Conservation (phyloP, 2,113 vertebrate genomes). For the Scalopus aquaticus region DNA sequence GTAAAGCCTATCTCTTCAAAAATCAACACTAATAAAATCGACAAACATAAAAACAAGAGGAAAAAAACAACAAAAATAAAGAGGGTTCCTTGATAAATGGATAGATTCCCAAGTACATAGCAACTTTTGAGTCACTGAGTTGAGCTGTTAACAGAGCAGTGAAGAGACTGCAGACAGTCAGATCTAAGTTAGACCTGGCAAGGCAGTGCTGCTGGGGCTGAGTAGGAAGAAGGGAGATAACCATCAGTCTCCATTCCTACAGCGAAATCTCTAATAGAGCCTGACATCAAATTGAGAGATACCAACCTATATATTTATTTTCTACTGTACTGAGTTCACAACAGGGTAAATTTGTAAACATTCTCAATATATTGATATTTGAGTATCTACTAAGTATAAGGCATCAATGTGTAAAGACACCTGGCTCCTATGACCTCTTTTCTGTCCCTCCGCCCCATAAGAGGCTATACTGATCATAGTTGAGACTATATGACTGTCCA, state of each 20-base stretch:
- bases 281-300: background rate
- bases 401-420: background rate
- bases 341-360: background rate
- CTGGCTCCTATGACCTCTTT: background rate
- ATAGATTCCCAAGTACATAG: background rate
- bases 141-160: background rate
- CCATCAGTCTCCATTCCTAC: conserved; percentile 40
- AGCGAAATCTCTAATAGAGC: background rate
- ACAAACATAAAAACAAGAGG: background rate
- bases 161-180: background rate
- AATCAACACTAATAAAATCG: background rate
- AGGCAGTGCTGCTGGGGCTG: background rate
- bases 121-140: background rate
- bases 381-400: background rate
- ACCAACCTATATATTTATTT: background rate
- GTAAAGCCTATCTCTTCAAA: background rate
- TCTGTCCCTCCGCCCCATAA: background rate
- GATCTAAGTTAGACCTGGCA: background rate
- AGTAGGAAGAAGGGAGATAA: background rate
- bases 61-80: background rate
- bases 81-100: background rate
- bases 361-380: background rate
- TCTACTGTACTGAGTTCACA: background rate
- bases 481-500: background rate
- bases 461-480: background rate